Percentiles rank a stretch among this genome's conserved stretches.
phyloP scores from a whole-genome alignment of 1,140 invertebrate genomes.

The Ephestia elutella region DNA sequence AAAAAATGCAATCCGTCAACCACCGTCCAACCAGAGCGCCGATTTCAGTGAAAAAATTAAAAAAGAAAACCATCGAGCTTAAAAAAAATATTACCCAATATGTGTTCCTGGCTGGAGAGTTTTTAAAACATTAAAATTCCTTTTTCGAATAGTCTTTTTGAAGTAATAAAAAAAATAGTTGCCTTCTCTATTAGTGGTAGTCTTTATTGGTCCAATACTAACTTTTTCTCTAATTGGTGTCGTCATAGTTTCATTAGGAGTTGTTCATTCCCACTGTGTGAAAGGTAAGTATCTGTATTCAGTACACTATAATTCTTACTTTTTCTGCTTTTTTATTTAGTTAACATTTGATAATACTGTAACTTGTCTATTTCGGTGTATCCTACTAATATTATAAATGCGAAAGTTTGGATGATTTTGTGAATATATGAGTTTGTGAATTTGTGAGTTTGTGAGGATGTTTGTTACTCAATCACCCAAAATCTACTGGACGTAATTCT shows the following conservation, averaged over 20 bases:
- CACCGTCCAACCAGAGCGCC: slow-evolving; percentile 30
- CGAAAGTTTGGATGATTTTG: too few species aligned
- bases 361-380: too few species aligned
- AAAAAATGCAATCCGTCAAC: slow-evolving; percentile 45
- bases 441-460: too few species aligned
- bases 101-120: slow-evolving; percentile 27
- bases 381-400: too few species aligned
- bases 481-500: too few species aligned
- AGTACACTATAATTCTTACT: too few species aligned
- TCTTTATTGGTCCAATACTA: slow-evolving; percentile 48
- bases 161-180: slow-evolving; percentile 37
- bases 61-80: slow-evolving; percentile 50
- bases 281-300: not conserved
- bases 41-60: slow-evolving; percentile 37
- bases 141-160: slow-evolving; percentile 21
- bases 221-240: not conserved
- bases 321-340: too few species aligned
- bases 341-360: too few species aligned
- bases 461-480: too few species aligned
- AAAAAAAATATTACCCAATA: slow-evolving; percentile 19
- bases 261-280: slow-evolving; percentile 21
- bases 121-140: slow-evolving; percentile 26
- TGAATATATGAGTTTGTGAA: too few species aligned
- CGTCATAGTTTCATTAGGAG: not conserved
- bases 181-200: slow-evolving; percentile 43